Conservation (phyloP, 2,113 vertebrate genomes). For the Gobius niger region DNA sequence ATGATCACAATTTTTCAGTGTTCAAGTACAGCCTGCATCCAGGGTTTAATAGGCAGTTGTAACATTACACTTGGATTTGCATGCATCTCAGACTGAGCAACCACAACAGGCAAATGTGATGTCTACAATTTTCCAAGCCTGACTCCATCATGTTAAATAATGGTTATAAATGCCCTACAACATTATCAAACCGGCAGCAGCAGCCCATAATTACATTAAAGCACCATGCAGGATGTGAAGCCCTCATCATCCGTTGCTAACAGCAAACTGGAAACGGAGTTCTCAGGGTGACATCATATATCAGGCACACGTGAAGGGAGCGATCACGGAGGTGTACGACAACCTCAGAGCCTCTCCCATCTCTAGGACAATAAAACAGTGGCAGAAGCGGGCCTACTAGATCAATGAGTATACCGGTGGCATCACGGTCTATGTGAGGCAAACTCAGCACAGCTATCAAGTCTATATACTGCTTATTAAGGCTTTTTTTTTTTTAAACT, state of each 20-base stretch:
- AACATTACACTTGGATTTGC: slow-evolving; percentile 4
- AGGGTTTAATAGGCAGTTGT: background rate
- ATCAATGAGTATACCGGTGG: background rate
- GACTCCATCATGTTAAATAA: slow-evolving; percentile 32
- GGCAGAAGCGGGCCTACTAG: slow-evolving; percentile 25
- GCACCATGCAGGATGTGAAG: slow-evolving; percentile 40
- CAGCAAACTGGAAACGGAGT: slow-evolving; percentile 22
- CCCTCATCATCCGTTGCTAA: slow-evolving; percentile 33
- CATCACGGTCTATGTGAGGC: background rate
- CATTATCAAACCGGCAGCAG: slow-evolving; percentile 20
- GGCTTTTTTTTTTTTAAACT: no score
- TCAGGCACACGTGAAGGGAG: slow-evolving; percentile 39
- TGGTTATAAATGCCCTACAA: slow-evolving; percentile 47
- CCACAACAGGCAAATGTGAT: slow-evolving; percentile 8
- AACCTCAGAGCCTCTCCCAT: slow-evolving; percentile 38
- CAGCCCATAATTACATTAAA: slow-evolving; percentile 57
- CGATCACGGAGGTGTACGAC: slow-evolving; percentile 1
- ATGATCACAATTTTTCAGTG: background rate
- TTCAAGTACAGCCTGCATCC: background rate
- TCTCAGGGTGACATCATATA: slow-evolving; percentile 57
- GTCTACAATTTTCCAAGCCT: slow-evolving; percentile 17
- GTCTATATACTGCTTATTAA: no score
- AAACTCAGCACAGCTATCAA: background rate
- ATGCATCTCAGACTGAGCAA: background rate
- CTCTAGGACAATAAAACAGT: slow-evolving; percentile 2